Base-by-base conservation (phyloP, 2,797 vertebrate species). In the Adrianichthys oophorus region DNA sequence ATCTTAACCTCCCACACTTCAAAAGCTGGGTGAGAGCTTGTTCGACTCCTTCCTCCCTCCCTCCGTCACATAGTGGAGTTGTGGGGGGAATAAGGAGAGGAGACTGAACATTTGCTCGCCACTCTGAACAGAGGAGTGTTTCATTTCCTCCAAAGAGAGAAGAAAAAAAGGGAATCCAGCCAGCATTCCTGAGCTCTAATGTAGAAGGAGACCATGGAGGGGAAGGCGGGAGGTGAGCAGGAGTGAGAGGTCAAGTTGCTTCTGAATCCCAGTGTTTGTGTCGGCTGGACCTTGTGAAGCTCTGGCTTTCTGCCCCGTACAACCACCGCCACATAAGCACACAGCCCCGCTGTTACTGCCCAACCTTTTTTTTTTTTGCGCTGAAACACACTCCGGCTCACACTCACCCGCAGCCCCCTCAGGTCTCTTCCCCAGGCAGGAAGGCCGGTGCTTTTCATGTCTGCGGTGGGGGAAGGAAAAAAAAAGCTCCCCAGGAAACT, bases 1-100 rank as follows among this genome's bases (percentile, higher is more conserved):
- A 91, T 93, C 93, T 93, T 92, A 92, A 94, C 91, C 94, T 94
- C 89, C 87, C 90, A 89, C 91, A 91, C 93, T 91, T 95, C 91
- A 94, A 94, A 94, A 88, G 79, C 76, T 14, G 48, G 70, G 65
- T 40, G 46, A 76, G 71, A 64, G 69, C 71, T 74, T 53, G 77
- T 76, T 79, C 63, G 51, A 77, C 78, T 75, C 70, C 66, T 68
- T 59, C 56, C 74, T 58, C 55, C 51, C 56, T 58, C 71, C 17
- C 37, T 32, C 67, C 51, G 14, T 73, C 60, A 59, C n/a, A 52
- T 59, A 59, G 63, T 72, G 78, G 70, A 76, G 76, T 70, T 48
- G 76, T 52, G 59, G 55, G 63, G 15, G 47, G 48, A 48, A 55
- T 19, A 41, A 24, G 50, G 29, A 64, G 52, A 83, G 70, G 62